A percentile compares a stretch with the other conserved stretches of the same genome.
Conservation (phyloP, 1,140 invertebrate species). For the Micrasema longulum region DNA sequence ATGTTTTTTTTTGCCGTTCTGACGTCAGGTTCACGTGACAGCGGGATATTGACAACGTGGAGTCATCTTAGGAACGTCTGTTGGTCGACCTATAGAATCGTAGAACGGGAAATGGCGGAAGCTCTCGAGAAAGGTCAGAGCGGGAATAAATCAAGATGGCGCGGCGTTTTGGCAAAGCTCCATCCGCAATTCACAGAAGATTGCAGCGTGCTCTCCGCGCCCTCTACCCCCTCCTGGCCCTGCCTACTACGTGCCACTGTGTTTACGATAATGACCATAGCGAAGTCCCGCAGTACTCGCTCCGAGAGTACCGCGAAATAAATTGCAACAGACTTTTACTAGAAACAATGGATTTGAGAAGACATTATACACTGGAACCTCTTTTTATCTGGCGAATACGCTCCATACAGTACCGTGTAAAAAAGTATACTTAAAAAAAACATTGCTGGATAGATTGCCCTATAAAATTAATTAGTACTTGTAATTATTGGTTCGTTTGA, state of each 20-base stretch:
- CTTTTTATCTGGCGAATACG: too few relatives aligned
- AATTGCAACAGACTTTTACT: neutral
- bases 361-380: too few relatives aligned
- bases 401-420: too few relatives aligned
- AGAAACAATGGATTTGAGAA: too few relatives aligned
- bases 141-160: conserved; percentile 31
- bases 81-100: neutral
- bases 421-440: too few relatives aligned
- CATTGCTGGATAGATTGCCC: too few relatives aligned
- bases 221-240: neutral
- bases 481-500: too few relatives aligned
- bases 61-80: neutral
- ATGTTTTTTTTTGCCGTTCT: too few relatives aligned
- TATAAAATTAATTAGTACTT: too few relatives aligned
- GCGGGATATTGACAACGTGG: too few relatives aligned
- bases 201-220: conserved; percentile 16
- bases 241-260: conserved; percentile 1
- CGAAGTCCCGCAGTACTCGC: neutral
- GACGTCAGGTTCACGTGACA: too few relatives aligned
- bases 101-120: conserved; percentile 8
- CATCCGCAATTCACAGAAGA: conserved; percentile 21
- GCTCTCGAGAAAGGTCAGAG: conserved; percentile 20
- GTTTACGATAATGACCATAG: conserved; percentile 6
- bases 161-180: conserved; percentile 11
- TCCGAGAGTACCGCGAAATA: neutral